Conservation (phyloP, 2,888 invertebrate species). For the Heliothis peltigera region DNA sequence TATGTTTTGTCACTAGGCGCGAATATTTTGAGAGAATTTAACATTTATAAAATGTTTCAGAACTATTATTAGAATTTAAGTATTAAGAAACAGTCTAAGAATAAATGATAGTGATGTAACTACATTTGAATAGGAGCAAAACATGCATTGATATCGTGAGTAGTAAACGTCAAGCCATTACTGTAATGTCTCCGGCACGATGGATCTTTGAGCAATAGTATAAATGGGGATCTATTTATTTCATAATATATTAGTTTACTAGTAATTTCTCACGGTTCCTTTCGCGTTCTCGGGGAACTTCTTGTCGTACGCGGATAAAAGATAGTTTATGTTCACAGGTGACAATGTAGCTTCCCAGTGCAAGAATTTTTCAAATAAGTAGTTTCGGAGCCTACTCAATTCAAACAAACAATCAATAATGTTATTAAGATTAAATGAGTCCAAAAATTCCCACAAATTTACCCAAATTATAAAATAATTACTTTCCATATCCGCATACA, state of each 20-base stretch:
- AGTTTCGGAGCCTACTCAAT: too few species aligned
- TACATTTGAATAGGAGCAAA: not conserved
- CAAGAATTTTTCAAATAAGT: too few species aligned
- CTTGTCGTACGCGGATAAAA: too few species aligned
- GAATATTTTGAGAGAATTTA: not conserved
- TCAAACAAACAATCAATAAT: too few species aligned
- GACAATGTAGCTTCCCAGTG: too few species aligned
- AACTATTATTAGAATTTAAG: constrained; percentile 2
- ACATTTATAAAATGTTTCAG: not conserved
- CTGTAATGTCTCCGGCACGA: constrained; percentile 12
- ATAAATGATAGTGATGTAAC: constrained; percentile 12
- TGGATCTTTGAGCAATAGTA: constrained; percentile 21
- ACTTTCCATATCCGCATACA: too few species aligned
- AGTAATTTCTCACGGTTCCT: not conserved
- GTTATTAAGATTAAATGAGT: too few species aligned
- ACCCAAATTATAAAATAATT: too few species aligned
- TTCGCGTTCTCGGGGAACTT: too few species aligned
- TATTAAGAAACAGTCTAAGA: not conserved
- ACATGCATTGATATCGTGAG: constrained; percentile 5
- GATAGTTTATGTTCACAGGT: too few species aligned
- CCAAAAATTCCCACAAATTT: too few species aligned
- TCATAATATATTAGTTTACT: constrained; percentile 14
- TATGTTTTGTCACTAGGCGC: constrained; percentile 50
- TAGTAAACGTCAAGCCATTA: constrained; percentile 29
- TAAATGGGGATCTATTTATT: constrained; percentile 21